Base-by-base conservation (phyloP, 2,888 invertebrate genomes). In the Drosophila maculinotata region DNA sequence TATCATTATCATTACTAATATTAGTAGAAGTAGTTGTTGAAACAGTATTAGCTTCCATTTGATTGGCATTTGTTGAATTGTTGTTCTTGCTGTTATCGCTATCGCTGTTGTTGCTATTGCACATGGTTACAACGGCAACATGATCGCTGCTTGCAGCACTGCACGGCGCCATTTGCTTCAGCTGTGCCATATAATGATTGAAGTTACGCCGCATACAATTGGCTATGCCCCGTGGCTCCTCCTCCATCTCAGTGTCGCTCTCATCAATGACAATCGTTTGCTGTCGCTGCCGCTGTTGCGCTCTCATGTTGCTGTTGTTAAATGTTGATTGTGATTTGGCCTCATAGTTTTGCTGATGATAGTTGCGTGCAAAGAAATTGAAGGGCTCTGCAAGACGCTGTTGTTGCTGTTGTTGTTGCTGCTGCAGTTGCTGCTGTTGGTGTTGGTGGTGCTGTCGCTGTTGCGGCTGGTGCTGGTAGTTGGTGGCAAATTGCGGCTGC, bases 331-430 rank as follows among this genome's bases (percentile, higher is more conserved):
- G 51, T 15, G 60, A 65, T 68, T 67, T 62, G 51, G 54, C 63
- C 36, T 69, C 70, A 62, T 69, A 48, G n/a, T 68, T 45, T 17
- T 71, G 77, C 41, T 73, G 64, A 26, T 83, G 75, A 35, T 70
- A 84, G 47, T 88, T 87, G 65, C 82, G 89, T 59, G 87, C 79
- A 76, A 76, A 85, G 58, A 73, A 88, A 60, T 75, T 84, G 41
- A 88, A 78, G 62, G 77, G 76, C 58, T 66, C 82, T n/a, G 60
- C 35, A 52, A 68, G 70, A 54, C 76, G 58, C 12, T 69, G 76
- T n/a, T 74, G 79, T 48, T 74, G 77, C 25, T 77, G 79, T 8
- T 67, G 49, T 5, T 67, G 75, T n/a, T 70, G 81, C n/a, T n/a
- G n/a, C n/a, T n/a, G n/a, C n/a, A n/a, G n/a, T n/a, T n/a, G n/a